Evolutionary conservation across 2,113 vertebrate genomes (phyloP).

Genomic region (Heliornis fulica): DNA sequence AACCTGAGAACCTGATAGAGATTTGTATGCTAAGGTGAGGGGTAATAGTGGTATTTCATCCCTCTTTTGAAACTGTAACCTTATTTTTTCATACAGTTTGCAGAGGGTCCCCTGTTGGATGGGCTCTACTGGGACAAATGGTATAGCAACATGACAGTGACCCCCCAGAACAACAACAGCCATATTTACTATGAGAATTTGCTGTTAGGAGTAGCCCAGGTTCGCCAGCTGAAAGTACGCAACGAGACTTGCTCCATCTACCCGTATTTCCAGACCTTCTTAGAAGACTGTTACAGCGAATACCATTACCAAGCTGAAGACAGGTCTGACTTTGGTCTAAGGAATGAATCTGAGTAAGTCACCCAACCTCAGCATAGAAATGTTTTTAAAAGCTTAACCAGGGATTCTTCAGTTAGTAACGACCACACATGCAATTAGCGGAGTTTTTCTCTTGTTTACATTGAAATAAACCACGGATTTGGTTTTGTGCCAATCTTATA

Average conservation of each 20-base stretch:
- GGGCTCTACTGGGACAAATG: slow-evolving; percentile 72
- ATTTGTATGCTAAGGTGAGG: neutral
- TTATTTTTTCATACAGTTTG: slow-evolving; percentile 23
- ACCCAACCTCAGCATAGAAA: neutral
- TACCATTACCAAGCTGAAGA: slow-evolving; percentile 52
- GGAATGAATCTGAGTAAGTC: slow-evolving; percentile 59
- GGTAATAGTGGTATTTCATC: neutral
- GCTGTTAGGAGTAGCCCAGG: slow-evolving; percentile 63
- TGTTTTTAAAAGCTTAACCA: neutral
- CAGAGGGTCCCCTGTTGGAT: slow-evolving; percentile 70
- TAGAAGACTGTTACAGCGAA: slow-evolving; percentile 48
- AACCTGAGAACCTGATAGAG: neutral
- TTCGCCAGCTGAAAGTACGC: slow-evolving; percentile 70
- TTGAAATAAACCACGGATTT: neutral
- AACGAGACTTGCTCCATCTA: slow-evolving; percentile 59
- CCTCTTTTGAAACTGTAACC: neutral
- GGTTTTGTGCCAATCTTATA: neutral
- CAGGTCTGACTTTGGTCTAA: slow-evolving; percentile 61
- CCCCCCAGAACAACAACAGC: slow-evolving; percentile 27
- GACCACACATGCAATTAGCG: neutral
- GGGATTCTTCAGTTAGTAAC: neutral
- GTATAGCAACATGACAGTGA: neutral
- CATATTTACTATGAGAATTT: slow-evolving; percentile 73
- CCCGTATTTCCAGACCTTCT: slow-evolving; percentile 35
- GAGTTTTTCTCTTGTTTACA: neutral